A percentile compares a stretch with the other conserved stretches of the same genome.
These are phyloP conservation scores for Blastomussa wellsi DNA, from an alignment of 92 coral and sea anemone genomes.

Conservation along the genomic window DNA sequence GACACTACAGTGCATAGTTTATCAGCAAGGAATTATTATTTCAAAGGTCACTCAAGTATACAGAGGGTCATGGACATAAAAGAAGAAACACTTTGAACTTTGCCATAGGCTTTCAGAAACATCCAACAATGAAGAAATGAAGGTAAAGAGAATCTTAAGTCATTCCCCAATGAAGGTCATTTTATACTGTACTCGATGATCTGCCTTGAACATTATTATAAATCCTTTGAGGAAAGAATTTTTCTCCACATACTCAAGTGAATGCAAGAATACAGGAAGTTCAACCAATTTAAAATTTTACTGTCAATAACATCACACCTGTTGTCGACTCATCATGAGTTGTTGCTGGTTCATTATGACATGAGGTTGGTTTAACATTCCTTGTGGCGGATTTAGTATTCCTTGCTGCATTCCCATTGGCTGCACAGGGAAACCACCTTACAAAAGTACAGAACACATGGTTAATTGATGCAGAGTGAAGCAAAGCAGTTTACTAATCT, in stretches of 20 bases:
- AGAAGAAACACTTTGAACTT: too few species aligned
- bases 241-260: not conserved
- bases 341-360: slow-evolving; percentile 16
- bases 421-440: slow-evolving; percentile 37
- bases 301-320: slow-evolving; percentile 8
- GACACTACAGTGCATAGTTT: too few species aligned
- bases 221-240: not conserved
- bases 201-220: not conserved
- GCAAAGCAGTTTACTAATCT: too few species aligned
- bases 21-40: too few species aligned
- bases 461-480: too few species aligned
- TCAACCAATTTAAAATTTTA: not conserved
- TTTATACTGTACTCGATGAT: not conserved
- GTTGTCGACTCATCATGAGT: slow-evolving; percentile 5
- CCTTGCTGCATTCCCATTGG: slow-evolving; percentile 21
- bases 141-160: too few species aligned
- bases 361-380: slow-evolving; percentile 6
- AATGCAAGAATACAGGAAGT: not conserved
- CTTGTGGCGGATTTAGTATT: slow-evolving; percentile 24
- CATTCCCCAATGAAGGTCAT: too few species aligned
- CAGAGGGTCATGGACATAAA: too few species aligned
- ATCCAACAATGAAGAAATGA: too few species aligned
- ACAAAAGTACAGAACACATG: not conserved
- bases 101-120: too few species aligned
- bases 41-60: too few species aligned